Conservation (phyloP, 2,797 vertebrate genomes). For the Arctocebus calabarensis region DNA sequence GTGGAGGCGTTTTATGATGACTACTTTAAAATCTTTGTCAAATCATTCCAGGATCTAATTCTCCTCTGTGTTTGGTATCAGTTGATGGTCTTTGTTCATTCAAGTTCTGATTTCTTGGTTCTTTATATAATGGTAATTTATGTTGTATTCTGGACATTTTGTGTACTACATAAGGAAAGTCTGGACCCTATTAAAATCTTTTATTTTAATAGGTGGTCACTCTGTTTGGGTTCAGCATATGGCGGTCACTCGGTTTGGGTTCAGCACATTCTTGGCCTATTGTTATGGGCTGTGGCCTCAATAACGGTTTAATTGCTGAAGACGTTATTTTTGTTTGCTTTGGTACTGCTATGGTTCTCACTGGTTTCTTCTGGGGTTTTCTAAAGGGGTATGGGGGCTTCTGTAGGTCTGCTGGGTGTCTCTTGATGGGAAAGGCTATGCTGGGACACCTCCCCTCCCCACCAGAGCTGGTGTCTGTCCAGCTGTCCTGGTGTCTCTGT, state of each 20-base stretch:
- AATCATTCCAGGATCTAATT: slow-evolving; percentile 1
- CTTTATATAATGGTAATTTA: not conserved
- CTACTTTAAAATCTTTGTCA: slow-evolving; percentile 13
- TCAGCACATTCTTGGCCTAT: not conserved
- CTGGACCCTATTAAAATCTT: not conserved
- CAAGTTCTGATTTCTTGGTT: slow-evolving; percentile 16
- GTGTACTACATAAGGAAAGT: not conserved
- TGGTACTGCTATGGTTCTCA: not conserved
- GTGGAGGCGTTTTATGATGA: not conserved
- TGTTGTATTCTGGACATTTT: not conserved
- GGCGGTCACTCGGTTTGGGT: not conserved
- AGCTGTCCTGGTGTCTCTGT: not conserved
- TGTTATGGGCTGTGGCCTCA: not conserved
- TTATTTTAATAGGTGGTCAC: not conserved
- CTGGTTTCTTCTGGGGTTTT: not conserved
- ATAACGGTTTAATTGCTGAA: not conserved
- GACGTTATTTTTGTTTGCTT: not conserved
- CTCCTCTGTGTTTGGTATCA: not conserved
- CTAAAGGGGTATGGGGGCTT: not conserved
- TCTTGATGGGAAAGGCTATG: not conserved
- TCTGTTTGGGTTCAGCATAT: not conserved
- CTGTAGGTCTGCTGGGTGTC: not conserved
- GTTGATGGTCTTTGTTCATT: not conserved
- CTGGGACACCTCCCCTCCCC: not conserved
- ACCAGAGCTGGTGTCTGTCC: not conserved